Evolutionary conservation across 2,888 invertebrate species (phyloP), one percentile per base, ranked within the genome.

Genomic region (Caenorhabditis sp.): DNA sequence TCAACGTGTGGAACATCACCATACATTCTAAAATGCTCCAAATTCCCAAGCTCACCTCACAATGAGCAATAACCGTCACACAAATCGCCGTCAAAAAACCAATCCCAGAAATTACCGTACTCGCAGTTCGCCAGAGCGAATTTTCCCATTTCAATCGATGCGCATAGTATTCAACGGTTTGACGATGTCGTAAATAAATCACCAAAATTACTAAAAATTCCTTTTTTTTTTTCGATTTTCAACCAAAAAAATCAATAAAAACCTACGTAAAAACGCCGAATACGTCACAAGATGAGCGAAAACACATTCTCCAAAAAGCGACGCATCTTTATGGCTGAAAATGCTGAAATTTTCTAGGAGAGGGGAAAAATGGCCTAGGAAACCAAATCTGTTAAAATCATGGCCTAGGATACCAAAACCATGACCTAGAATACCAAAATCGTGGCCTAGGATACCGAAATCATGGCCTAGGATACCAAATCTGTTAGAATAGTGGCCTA

Each of bases 91-190:
- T 23, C n/a, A 76, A 63, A 2, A 59, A 31, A 1, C 70, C 76
- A 20, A 76, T 31, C 1, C 38, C 59, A 14, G 71, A 63, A 4
- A 76, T 50, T 5, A 59, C 43, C 14, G 66, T 66, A 1, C 64
- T 64, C 23, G 27, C 23, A 1, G 31, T 14, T 38, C 76, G 53
- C 76, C 76, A 76, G 21, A 43, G 36, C n/a, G 66, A 54, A 49
- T 57, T 57, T 26, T 76, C 74, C 80, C 78, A 78, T 25, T 69
- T 63, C 12, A 82, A 63, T 3, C 82, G 76, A 52, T 81, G 79
- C 0, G 68, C 77, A 50, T 82, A 82, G 52, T 82, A 82, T 49
- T 82, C 81, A n/a, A 82, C 79, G 4, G 76, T 76, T 59, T 80
- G 77, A 0, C 82, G 76, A 63, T 82, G 82, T 3, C 82, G 77